Conservation (phyloP, 2,888 invertebrate genomes). For the Cephalotes varians region DNA sequence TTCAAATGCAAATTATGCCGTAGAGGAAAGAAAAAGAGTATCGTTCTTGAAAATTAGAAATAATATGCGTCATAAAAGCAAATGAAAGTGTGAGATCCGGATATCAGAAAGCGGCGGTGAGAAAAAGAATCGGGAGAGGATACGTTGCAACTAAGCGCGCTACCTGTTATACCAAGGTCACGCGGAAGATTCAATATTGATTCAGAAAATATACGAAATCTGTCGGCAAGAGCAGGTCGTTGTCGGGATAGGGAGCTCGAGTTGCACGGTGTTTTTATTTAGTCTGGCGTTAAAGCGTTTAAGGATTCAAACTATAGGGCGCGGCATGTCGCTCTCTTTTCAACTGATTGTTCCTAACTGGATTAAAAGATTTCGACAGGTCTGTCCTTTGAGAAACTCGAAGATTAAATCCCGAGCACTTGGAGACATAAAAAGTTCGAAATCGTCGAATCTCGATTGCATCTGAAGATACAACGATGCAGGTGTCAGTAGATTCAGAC, state of each 20-base stretch:
- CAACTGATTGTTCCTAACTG: conserved; percentile 5
- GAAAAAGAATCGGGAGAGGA: conserved; percentile 54
- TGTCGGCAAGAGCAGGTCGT: conserved; percentile 72
- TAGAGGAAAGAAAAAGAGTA: not conserved
- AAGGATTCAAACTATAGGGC: conserved; percentile 65
- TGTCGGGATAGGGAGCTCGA: conserved; percentile 75
- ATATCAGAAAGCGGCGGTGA: conserved; percentile 25
- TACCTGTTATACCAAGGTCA: conserved; percentile 79
- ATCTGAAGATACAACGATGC: not conserved
- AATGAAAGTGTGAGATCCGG: not conserved
- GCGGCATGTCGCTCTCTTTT: conserved; percentile 10
- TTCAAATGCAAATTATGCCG: conserved; percentile 60
- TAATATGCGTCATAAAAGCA: not conserved
- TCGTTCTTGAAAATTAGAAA: conserved; percentile 1
- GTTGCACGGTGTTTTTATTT: conserved; percentile 82
- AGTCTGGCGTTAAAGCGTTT: conserved; percentile 80
- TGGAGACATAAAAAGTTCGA: not conserved
- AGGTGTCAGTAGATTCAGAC: not conserved
- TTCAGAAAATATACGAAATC: conserved; percentile 84
- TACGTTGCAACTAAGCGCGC: conserved; percentile 67
- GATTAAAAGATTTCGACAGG: not conserved
- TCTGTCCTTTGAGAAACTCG: not conserved
- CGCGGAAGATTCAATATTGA: conserved; percentile 81
- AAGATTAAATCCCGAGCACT: not conserved
- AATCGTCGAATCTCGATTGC: not conserved